Conservation (phyloP, 1,140 invertebrate species). For the Lycorma delicatula region DNA sequence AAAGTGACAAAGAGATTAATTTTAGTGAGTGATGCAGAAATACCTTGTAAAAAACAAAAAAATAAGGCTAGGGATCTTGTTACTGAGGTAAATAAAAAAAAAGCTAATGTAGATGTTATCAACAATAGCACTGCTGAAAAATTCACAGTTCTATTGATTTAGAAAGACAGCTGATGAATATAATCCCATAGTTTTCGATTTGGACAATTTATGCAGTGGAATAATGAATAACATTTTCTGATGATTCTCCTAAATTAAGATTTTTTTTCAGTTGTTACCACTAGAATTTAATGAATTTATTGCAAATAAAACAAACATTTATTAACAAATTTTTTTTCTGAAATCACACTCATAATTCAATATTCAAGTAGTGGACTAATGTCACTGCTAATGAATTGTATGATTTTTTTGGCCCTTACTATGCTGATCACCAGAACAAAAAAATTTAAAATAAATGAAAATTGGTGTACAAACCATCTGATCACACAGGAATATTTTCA, state of each 20-base stretch:
- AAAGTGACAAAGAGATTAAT: constrained; percentile 1
- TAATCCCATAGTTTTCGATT: background rate
- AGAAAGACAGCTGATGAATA: background rate
- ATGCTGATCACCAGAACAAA: constrained; percentile 3
- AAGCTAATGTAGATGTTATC: background rate
- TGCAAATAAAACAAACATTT: constrained; percentile 3
- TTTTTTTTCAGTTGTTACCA: background rate
- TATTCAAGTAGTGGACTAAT: background rate
- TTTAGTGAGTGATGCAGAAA: background rate
- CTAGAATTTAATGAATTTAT: background rate
- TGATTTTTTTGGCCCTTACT: background rate
- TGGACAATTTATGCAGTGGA: background rate
- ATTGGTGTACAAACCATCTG: constrained; percentile 1
- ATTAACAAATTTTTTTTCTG: background rate
- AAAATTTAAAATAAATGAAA: constrained; percentile 2
- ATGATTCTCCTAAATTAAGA: background rate
- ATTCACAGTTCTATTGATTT: background rate
- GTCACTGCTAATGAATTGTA: background rate
- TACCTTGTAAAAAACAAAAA: no score
- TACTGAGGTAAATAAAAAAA: background rate
- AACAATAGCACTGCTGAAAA: background rate
- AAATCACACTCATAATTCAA: background rate
- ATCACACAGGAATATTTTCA: background rate
- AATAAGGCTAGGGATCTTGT: no score
- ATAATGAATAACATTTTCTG: background rate